phyloP scores from a whole-genome alignment of 2,113 vertebrate species.

The Bufo gargarizans region DNA sequence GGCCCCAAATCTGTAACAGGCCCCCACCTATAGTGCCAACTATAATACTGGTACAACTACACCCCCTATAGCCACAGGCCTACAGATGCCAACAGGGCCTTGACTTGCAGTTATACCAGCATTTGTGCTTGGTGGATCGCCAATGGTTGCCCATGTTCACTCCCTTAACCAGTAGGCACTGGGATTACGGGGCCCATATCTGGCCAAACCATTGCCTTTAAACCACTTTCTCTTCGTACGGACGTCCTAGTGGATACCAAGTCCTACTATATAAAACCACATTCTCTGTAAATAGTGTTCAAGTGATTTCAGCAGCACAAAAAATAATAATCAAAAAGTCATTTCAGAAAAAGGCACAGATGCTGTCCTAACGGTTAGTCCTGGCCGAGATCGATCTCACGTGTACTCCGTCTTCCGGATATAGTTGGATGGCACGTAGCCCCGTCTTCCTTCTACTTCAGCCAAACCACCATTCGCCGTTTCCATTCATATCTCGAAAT shows the following conservation, averaged over 20 bases:
- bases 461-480: conserved; percentile 97
- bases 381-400: conserved; percentile 66
- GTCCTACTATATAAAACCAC: conserved; percentile 35
- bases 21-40: background rate
- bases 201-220: background rate
- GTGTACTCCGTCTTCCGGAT: conserved; percentile 97
- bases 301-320: conserved; percentile 51
- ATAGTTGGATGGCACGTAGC: conserved; percentile 95
- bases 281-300: conserved; percentile 32
- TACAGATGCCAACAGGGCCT: too few species aligned
- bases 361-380: background rate
- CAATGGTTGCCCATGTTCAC: background rate
- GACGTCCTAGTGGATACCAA: conserved; percentile 23
- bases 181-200: background rate
- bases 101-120: too few species aligned
- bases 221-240: background rate
- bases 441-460: conserved; percentile 81
- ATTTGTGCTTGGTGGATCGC: too few species aligned
- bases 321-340: conserved; percentile 2
- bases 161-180: background rate
- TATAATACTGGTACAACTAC: too few species aligned
- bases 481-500: conserved; percentile 93
- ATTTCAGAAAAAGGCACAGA: conserved; percentile 59
- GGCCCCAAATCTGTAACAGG: background rate
- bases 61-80: too few species aligned